Evolutionary conservation across 2,888 invertebrate species (phyloP), one percentile per base, ranked within the genome.

Genomic region (Teleogryllus oceanicus): DNA sequence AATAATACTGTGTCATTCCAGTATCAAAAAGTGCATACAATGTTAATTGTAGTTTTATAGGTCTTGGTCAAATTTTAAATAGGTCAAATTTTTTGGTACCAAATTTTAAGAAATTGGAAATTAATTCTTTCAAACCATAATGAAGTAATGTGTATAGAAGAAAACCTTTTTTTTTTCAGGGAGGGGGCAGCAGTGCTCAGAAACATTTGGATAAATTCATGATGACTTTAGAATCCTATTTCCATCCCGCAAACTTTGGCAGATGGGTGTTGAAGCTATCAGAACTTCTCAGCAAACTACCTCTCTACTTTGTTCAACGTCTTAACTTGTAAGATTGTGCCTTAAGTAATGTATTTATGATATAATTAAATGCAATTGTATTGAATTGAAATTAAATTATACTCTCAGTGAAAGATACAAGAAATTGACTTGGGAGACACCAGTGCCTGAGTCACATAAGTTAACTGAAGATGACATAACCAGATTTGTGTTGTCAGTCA

Each of bases 241-340:
- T 94, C 84, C 95, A 98, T 88, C 95, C 96, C 79, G 96, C 96
- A 0, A 98, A 98, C 86, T 87, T 89, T 74, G 97, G 97, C 49
- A 87, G 91, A 77, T 97, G 97, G 96, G 91, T 93, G 0, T 87
- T 87, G 82, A 91, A 90, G 83, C 88, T 94, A 1, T 89, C 91
- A 80, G 92, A 93, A 80, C 87, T 94, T 11, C 87, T 96, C 4
- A 89, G 90, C 78, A 92, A 92, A 85, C 87, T 95, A n/a, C 89
- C 93, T 0, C 88, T 88, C 81, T 89, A 91, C 84, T 93, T 96
- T 84, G 87, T 92, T 1, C 87, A 89, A 82, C 90, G 94, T 78
- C 82, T 91, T 49, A 86, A 88, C 82, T 86, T 85, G 89, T 89
- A 84, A 84, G 84, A n/a, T 18, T 76, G n/a, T 76, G 13, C 11